phyloP scores from a whole-genome alignment of 2,797 vertebrate species.

The Fistularia commersonii region DNA sequence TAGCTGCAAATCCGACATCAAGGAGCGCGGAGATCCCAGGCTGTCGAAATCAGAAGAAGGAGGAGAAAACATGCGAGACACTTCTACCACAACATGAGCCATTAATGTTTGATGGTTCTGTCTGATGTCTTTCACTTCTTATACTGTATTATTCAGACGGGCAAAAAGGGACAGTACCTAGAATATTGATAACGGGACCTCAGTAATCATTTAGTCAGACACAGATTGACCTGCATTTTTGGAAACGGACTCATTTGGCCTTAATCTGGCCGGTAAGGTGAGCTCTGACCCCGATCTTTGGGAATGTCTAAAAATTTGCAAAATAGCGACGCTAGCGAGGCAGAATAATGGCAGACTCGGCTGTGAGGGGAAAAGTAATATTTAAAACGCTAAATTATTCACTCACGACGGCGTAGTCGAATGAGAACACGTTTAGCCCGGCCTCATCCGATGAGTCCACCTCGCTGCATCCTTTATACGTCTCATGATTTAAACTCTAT shows the following conservation, averaged over 20 bases:
- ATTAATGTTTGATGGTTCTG: slow-evolving; percentile 76
- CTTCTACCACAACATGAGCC: slow-evolving; percentile 44
- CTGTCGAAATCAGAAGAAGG: slow-evolving; percentile 40
- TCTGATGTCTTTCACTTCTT: slow-evolving; percentile 66
- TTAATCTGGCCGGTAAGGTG: too few relatives aligned
- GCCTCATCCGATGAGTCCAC: too few relatives aligned
- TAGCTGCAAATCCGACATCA: slow-evolving; percentile 30
- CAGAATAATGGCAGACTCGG: too few relatives aligned
- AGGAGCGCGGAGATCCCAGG: slow-evolving; percentile 33
- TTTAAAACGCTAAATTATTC: too few relatives aligned
- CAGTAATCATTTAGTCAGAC: neutral
- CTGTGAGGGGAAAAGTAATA: too few relatives aligned
- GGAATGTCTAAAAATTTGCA: too few relatives aligned
- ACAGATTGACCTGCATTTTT: neutral
- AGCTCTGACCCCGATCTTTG: too few relatives aligned
- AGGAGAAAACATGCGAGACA: slow-evolving; percentile 45
- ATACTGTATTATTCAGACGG: slow-evolving; percentile 74
- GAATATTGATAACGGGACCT: slow-evolving; percentile 62
- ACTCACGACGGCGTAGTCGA: too few relatives aligned
- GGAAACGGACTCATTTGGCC: slow-evolving; percentile 29
- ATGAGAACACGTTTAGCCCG: too few relatives aligned
- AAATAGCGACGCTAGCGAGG: too few relatives aligned
- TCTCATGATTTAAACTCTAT: too few relatives aligned
- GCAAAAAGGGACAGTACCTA: slow-evolving; percentile 64
- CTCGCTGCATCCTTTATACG: too few relatives aligned